Conservation (phyloP, 2,113 vertebrate species). For the Nansenia antarctica region DNA sequence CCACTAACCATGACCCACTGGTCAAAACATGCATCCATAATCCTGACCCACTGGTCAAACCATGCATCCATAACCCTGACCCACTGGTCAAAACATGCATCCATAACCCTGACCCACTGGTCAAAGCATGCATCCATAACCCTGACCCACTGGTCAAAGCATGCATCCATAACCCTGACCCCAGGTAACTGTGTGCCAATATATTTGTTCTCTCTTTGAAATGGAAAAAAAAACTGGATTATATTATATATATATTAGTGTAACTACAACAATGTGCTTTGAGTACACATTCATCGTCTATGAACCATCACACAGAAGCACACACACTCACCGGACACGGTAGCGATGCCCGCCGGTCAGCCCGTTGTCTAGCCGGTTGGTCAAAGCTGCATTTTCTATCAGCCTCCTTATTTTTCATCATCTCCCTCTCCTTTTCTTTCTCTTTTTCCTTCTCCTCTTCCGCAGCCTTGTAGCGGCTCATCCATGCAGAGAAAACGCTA, state of each 20-base stretch:
- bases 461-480: conserved; percentile 83
- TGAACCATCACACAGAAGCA: neutral
- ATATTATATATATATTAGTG: no score
- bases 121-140: neutral
- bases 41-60: neutral
- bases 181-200: no score
- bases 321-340: conserved; percentile 79
- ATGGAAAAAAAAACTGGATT: no score
- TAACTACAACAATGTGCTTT: no score
- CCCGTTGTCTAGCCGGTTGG: conserved; percentile 16
- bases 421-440: conserved; percentile 29
- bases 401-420: conserved; percentile 77
- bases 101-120: neutral
- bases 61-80: neutral
- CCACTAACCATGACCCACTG: no score
- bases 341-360: conserved; percentile 82
- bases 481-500: conserved; percentile 83
- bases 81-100: neutral
- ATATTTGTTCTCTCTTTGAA: no score
- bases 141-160: no score
- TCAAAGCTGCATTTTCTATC: conserved; percentile 55
- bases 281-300: no score
- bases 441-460: conserved; percentile 66
- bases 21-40: neutral
- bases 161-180: conserved; percentile 4